These are phyloP conservation scores for Melanostoma scalare DNA, from an alignment of 2,888 invertebrate species.

Conservation along the genomic window DNA sequence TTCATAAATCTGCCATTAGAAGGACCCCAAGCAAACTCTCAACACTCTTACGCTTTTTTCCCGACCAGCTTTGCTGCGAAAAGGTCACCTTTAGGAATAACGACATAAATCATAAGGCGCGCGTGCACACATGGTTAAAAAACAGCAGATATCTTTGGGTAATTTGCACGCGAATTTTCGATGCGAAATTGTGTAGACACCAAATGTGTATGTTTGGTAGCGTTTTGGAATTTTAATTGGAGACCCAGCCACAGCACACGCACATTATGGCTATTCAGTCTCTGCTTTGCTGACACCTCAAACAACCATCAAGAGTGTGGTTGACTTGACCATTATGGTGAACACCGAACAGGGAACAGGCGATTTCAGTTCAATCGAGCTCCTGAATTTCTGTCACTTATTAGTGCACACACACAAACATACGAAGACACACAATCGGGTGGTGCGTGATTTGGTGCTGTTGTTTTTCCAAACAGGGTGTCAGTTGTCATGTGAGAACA, in stretches of 20 bases:
- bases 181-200: conserved; percentile 42
- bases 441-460: conserved; percentile 65
- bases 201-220: conserved; percentile 39
- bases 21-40: conserved; percentile 23
- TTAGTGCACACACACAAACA: conserved; percentile 6
- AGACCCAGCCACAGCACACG: conserved; percentile 45
- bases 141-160: conserved; percentile 36
- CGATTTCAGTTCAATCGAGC: conserved; percentile 29
- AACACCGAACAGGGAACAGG: not conserved
- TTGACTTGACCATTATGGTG: conserved; percentile 11
- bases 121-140: conserved; percentile 30
- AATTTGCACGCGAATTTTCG: conserved; percentile 67
- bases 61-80: conserved; percentile 14
- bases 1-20: conserved; percentile 58
- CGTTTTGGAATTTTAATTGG: conserved; percentile 70
- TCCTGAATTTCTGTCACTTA: conserved; percentile 44
- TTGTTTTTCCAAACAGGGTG: conserved; percentile 40
- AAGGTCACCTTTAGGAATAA: conserved; percentile 54
- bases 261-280: conserved; percentile 23
- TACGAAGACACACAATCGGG: conserved; percentile 41
- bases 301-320: conserved; percentile 31
- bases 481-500: conserved; percentile 60
- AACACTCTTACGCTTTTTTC: conserved; percentile 42
- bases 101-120: conserved; percentile 62
- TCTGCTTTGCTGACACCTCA: conserved; percentile 37